Evolutionary conservation across 2,888 invertebrate species (phyloP).

Genomic region (Lasioglossum oenotherae): DNA sequence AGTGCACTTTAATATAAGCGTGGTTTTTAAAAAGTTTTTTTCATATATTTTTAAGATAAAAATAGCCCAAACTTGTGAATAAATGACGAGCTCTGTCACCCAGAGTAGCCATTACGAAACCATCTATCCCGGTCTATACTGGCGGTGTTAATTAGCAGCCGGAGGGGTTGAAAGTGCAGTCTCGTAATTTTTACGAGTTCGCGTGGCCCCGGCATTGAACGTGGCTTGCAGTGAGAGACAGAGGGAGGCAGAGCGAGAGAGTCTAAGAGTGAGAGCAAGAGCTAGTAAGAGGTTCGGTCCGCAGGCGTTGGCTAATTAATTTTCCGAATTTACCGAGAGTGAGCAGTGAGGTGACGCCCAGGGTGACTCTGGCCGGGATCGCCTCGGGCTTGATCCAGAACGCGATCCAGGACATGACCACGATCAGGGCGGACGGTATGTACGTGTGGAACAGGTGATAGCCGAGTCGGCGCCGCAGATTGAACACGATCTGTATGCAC

Average conservation of each 20-base stretch:
- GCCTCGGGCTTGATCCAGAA: constrained; percentile 98
- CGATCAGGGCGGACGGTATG: constrained; percentile 95
- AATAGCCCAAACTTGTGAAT: not conserved
- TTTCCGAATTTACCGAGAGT: not conserved
- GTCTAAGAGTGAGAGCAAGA: too few species aligned
- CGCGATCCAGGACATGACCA: constrained; percentile 98
- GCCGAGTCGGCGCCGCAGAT: constrained; percentile 92
- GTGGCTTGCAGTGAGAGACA: not conserved
- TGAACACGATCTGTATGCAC: constrained; percentile 95
- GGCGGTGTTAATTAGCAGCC: not conserved
- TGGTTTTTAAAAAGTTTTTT: too few species aligned
- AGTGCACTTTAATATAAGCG: too few species aligned
- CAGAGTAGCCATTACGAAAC: not conserved
- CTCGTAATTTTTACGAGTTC: not conserved
- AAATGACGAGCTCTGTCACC: not conserved
- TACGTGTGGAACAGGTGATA: constrained; percentile 97
- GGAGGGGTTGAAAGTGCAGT: not conserved
- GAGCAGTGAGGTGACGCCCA: constrained; percentile 92
- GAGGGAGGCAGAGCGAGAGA: too few species aligned
- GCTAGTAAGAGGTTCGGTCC: not conserved
- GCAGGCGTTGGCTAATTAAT: not conserved
- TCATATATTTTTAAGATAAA: accelerated
- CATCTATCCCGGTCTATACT: not conserved
- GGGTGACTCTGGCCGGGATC: constrained; percentile 94
- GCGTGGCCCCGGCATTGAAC: not conserved